Conservation (phyloP, 2,888 invertebrate genomes). For the Griposia aprilina region DNA sequence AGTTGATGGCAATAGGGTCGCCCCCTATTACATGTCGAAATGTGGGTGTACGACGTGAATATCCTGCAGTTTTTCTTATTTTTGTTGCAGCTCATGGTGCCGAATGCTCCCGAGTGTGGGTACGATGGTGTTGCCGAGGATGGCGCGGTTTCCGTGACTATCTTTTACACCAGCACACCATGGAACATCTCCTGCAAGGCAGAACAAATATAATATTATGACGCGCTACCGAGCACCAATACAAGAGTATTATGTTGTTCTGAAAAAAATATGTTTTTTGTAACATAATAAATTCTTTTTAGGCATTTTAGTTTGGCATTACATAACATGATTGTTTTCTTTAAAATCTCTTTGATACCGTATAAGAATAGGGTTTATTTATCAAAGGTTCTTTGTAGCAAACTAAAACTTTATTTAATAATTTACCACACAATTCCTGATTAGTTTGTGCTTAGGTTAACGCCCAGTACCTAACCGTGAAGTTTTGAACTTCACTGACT, state of each 20-base stretch:
- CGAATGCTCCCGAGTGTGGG: background rate
- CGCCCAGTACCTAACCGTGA: too few relatives aligned
- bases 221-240: background rate
- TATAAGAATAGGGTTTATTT: too few relatives aligned
- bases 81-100: conserved; percentile 1
- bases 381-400: background rate
- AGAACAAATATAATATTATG: background rate
- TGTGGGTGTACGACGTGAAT: background rate
- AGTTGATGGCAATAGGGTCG: too few relatives aligned
- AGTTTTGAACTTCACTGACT: too few relatives aligned
- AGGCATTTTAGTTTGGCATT: conserved; percentile 1
- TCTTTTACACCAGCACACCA: background rate
- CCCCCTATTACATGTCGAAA: background rate
- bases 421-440: too few relatives aligned
- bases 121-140: background rate
- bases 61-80: background rate
- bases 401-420: background rate
- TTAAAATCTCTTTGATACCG: background rate
- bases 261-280: background rate
- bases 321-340: background rate
- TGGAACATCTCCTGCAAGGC: background rate
- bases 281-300: conserved; percentile 12
- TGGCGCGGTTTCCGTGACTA: background rate
- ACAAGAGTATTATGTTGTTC: background rate
- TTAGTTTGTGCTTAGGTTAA: too few relatives aligned